Conservation (phyloP, 2,113 vertebrate species). For the Bubalus kerabau region DNA sequence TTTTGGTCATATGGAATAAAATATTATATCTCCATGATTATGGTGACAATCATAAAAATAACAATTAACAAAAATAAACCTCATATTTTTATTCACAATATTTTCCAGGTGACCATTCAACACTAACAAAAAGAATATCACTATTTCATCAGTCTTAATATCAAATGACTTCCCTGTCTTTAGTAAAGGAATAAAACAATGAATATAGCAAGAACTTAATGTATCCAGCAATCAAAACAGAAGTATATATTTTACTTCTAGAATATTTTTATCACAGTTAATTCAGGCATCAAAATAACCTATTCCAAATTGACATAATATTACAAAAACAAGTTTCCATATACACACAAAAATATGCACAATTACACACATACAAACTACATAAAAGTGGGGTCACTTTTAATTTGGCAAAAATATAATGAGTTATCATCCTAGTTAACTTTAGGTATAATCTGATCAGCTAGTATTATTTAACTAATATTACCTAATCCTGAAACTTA, state of each 20-base stretch:
- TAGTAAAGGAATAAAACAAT: conserved; percentile 35
- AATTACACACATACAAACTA: background rate
- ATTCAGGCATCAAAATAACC: background rate
- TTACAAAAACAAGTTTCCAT: background rate
- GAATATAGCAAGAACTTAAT: background rate
- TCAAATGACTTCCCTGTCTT: conserved; percentile 39
- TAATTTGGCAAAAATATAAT: background rate
- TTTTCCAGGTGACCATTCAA: conserved; percentile 2
- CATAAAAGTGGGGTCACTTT: background rate
- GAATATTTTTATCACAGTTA: background rate
- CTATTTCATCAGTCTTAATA: background rate
- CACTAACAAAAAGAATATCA: conserved; percentile 18
- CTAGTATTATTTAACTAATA: background rate
- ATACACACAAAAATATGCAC: background rate
- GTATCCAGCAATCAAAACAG: conserved; percentile 23
- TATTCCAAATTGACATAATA: background rate
- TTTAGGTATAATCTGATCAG: background rate
- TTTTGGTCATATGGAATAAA: background rate
- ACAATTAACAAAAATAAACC: conserved; percentile 3
- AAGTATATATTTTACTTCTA: conserved; percentile 11
- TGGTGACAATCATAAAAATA: background rate
- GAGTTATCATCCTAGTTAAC: background rate
- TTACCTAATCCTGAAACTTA: conserved; percentile 7
- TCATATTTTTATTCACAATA: conserved; percentile 26
- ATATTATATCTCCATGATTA: background rate